Conservation (phyloP, 2,797 vertebrate species). For the Ataeniobius toweri region DNA sequence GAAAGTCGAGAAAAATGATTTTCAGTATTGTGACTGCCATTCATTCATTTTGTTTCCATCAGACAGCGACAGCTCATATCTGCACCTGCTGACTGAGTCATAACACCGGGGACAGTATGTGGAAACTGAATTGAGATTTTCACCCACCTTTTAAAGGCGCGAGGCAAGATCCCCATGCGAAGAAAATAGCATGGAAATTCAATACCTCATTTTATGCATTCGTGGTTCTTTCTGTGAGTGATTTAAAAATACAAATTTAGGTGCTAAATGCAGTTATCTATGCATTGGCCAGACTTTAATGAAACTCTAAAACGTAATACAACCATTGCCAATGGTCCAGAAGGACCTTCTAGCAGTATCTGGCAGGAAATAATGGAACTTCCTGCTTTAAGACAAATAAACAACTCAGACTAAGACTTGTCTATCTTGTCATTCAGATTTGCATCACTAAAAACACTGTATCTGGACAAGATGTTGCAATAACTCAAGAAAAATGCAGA, state of each 20-base stretch:
- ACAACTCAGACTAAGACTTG: no score
- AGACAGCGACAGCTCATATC: conserved; percentile 54
- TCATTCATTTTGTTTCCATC: conserved; percentile 59
- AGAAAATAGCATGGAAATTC: conserved; percentile 1
- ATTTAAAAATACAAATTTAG: conserved; percentile 1
- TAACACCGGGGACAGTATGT: conserved; percentile 36
- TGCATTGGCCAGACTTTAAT: neutral
- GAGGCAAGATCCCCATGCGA: conserved; percentile 12
- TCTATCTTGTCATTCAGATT: no score
- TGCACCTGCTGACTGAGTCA: conserved; percentile 53
- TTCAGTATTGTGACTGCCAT: conserved; percentile 59
- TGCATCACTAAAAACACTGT: no score
- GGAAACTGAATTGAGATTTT: conserved; percentile 40
- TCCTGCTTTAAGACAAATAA: neutral
- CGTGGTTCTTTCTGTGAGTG: conserved; percentile 13
- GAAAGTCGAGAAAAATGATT: conserved; percentile 66
- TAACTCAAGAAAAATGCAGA: no score
- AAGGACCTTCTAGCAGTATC: neutral
- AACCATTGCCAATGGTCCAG: neutral
- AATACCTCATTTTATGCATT: conserved; percentile 10
- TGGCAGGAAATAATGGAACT: neutral
- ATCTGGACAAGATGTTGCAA: no score
- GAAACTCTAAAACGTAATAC: conserved; percentile 15
- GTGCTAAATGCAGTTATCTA: conserved; percentile 8
- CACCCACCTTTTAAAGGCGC: conserved; percentile 17